These are phyloP conservation scores for Noctua janthe DNA, from an alignment of 2,888 invertebrate genomes.

Conservation along the genomic window DNA sequence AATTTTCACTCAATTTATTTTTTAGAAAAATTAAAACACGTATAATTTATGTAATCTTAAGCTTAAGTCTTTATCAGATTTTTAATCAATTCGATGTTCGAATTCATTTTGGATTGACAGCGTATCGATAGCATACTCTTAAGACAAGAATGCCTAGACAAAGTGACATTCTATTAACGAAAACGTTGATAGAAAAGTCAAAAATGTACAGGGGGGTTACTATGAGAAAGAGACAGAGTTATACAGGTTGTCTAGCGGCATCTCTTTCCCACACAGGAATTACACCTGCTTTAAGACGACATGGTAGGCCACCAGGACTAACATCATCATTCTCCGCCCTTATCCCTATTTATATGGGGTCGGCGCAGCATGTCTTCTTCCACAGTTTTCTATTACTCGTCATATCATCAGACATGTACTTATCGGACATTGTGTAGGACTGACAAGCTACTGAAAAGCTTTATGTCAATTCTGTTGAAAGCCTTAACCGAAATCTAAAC, in stretches of 20 bases:
- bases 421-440: background rate
- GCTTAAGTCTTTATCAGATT: constrained; percentile 9
- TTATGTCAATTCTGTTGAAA: too few relatives aligned
- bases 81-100: constrained; percentile 17
- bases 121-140: too few relatives aligned
- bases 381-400: too few relatives aligned
- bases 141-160: background rate
- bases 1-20: background rate
- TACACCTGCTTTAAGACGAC: too few relatives aligned
- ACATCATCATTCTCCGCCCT: too few relatives aligned
- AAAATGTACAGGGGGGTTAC: background rate
- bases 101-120: background rate
- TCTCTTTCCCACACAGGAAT: too few relatives aligned
- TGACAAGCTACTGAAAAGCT: background rate
- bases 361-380: too few relatives aligned
- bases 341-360: too few relatives aligned
- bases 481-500: too few relatives aligned
- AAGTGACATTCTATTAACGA: background rate
- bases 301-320: background rate
- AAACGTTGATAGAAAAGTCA: background rate
- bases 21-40: background rate
- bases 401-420: too few relatives aligned
- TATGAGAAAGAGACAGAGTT: background rate
- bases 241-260: too few relatives aligned
- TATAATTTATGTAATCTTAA: constrained; percentile 3